Percentiles rank a stretch among this genome's conserved stretches.
phyloP scores from a whole-genome alignment of 1,140 invertebrate species.

The Pseudomyrmex pallidus region DNA sequence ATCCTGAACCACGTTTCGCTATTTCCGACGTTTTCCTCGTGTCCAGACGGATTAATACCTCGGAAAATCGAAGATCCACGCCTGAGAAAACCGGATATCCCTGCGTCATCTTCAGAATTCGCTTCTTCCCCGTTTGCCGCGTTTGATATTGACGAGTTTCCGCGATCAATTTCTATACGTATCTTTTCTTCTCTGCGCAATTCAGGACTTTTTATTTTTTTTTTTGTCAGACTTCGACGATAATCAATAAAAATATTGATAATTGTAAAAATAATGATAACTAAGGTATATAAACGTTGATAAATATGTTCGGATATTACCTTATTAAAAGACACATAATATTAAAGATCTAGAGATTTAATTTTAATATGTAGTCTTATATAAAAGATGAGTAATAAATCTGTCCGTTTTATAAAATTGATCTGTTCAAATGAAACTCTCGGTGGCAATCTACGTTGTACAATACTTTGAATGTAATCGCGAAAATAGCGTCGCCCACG shows the following conservation, averaged over 20 bases:
- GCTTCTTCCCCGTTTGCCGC: not conserved
- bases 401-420: no score
- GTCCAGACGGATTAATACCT: slow-evolving; percentile 72
- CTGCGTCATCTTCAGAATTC: slow-evolving; percentile 1
- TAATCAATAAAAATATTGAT: no score
- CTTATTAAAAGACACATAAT: no score
- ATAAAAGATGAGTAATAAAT: no score
- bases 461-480: not conserved
- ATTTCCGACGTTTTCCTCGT: slow-evolving; percentile 67
- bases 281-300: no score
- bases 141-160: slow-evolving; percentile 13
- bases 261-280: no score
- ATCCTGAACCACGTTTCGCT: slow-evolving; percentile 50
- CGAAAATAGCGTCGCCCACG: not conserved
- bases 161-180: not conserved
- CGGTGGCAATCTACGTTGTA: not conserved
- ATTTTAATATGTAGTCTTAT: not conserved
- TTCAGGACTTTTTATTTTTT: not conserved
- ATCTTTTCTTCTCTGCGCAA: not conserved
- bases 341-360: not conserved
- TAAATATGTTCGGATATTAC: no score
- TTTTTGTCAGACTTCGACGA: not conserved
- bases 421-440: no score
- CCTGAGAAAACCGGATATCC: slow-evolving; percentile 50
- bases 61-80: slow-evolving; percentile 65